These are phyloP conservation scores for Drosophila dunni DNA, from an alignment of 1,140 invertebrate species.

Conservation along the genomic window DNA sequence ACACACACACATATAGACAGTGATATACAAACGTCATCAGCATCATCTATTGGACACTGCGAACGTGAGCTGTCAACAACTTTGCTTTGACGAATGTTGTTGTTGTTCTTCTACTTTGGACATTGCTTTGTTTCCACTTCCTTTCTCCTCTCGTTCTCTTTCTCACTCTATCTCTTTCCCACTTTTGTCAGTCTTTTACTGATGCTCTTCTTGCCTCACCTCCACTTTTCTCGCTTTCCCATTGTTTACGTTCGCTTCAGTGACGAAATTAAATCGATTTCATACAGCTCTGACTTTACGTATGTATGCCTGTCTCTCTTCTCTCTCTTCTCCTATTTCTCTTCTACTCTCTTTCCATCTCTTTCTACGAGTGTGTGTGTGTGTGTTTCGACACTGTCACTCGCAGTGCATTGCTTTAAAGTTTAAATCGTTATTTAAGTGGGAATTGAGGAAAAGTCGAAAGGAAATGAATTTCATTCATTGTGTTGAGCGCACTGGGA, in stretches of 20 bases:
- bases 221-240: neutral
- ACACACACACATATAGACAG: neutral
- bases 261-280: conserved; percentile 80
- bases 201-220: neutral
- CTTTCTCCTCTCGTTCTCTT: neutral
- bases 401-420: conserved; percentile 47
- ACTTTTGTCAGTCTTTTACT: neutral
- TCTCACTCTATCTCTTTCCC: neutral
- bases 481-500: conserved; percentile 12
- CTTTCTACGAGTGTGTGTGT: neutral
- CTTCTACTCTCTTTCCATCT: no score
- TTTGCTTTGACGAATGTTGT: conserved; percentile 50
- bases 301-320: neutral
- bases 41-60: conserved; percentile 61
- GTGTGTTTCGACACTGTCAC: neutral
- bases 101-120: conserved; percentile 30
- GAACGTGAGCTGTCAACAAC: conserved; percentile 82
- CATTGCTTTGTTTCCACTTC: conserved; percentile 27
- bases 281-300: conserved; percentile 42
- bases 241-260: conserved; percentile 73
- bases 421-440: conserved; percentile 29
- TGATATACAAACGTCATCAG: conserved; percentile 35
- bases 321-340: no score
- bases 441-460: conserved; percentile 14
- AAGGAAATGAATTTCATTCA: conserved; percentile 12